Percentiles rank a stretch among this genome's conserved stretches.
Conservation (phyloP, 1,140 invertebrate species). For the Drosophila kepulauana region DNA sequence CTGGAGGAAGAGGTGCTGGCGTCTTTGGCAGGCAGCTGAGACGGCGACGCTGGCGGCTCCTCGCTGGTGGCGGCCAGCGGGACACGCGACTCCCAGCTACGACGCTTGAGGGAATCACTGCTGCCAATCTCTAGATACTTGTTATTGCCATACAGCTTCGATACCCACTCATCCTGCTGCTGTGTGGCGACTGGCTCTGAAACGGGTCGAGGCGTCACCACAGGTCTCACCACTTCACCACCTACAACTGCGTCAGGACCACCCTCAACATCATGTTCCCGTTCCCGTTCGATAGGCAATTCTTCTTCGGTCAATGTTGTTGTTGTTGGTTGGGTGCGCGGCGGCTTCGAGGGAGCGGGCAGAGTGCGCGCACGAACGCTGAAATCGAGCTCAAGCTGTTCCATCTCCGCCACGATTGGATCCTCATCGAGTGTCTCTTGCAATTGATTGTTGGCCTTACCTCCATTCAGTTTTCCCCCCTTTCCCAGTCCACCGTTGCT, state of each 20-base stretch:
- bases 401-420: constrained; percentile 71
- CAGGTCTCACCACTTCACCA: constrained; percentile 40
- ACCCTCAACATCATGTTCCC: constrained; percentile 44
- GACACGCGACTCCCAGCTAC: constrained; percentile 78
- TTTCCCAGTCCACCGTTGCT: constrained; percentile 41
- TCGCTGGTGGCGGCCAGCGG: constrained; percentile 61
- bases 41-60: constrained; percentile 20
- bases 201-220: background rate
- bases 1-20: constrained; percentile 14
- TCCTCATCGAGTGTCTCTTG: constrained; percentile 69
- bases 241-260: constrained; percentile 64
- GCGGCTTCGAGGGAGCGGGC: constrained; percentile 83
- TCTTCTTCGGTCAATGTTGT: constrained; percentile 18
- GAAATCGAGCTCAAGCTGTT: constrained; percentile 82
- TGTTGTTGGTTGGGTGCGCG: constrained; percentile 63
- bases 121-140: constrained; percentile 85
- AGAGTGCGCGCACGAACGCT: constrained; percentile 85
- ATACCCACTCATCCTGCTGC: constrained; percentile 92
- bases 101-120: constrained; percentile 78
- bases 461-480: constrained; percentile 46
- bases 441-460: constrained; percentile 48
- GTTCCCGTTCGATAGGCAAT: background rate
- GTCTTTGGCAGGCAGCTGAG: too few relatives aligned
- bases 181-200: background rate
- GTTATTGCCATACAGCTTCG: constrained; percentile 89